phyloP scores from a whole-genome alignment of 2,888 invertebrate genomes.

The Macrosoma leucophasiata region DNA sequence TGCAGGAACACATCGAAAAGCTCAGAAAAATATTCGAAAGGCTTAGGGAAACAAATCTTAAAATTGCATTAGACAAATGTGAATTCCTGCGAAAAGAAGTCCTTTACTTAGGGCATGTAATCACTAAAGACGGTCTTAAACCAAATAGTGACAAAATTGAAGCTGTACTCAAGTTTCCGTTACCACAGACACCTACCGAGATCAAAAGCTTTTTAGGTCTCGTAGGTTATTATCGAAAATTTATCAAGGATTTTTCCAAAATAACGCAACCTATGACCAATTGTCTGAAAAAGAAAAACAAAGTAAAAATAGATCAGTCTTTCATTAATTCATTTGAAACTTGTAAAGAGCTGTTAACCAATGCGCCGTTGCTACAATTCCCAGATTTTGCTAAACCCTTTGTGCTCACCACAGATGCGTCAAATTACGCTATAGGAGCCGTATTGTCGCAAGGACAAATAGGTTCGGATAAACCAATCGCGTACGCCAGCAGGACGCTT shows the following conservation, averaged over 20 bases:
- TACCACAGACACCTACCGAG: constrained; percentile 26
- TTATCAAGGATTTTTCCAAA: constrained; percentile 28
- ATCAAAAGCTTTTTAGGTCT: constrained; percentile 38
- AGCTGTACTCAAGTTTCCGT: constrained; percentile 26
- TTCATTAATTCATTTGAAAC: constrained; percentile 21
- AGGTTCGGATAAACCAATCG: constrained; percentile 21
- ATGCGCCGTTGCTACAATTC: constrained; percentile 12
- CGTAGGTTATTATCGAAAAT: constrained; percentile 40
- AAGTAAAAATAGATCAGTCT: constrained; percentile 11
- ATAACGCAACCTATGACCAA: constrained; percentile 29
- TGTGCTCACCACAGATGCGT: constrained; percentile 16
- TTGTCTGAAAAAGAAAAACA: constrained; percentile 23
- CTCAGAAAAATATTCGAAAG: constrained; percentile 23
- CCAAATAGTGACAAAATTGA: constrained; percentile 26
- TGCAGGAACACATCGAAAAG: constrained; percentile 25
- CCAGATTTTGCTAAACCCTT: constrained; percentile 15
- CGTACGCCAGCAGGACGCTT: constrained; percentile 15
- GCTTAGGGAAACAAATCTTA: constrained; percentile 24
- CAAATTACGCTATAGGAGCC: constrained; percentile 19
- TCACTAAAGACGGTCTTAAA: constrained; percentile 15
- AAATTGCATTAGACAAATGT: constrained; percentile 25
- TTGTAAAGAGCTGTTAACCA: constrained; percentile 19
- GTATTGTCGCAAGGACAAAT: constrained; percentile 23
- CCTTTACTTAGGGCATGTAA: constrained; percentile 22
- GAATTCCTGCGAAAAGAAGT: constrained; percentile 27